Percentiles rank a stretch among this genome's conserved stretches.
phyloP scores from a whole-genome alignment of 1,140 invertebrate species.

The Saccostrea echinata region DNA sequence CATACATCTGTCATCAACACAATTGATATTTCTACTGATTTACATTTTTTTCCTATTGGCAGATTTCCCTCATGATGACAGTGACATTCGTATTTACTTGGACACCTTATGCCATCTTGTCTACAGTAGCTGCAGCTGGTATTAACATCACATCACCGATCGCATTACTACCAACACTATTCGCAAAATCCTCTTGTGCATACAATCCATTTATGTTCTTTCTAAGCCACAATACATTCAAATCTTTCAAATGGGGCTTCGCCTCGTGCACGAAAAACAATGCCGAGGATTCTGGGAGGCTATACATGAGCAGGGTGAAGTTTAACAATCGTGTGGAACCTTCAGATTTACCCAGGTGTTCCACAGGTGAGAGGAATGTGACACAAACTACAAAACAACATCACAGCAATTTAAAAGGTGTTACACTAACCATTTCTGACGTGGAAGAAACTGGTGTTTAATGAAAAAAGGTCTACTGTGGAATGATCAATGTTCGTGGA shows the following conservation, averaged over 20 bases:
- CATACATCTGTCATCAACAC: too few relatives aligned
- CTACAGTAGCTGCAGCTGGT: background rate
- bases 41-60: background rate
- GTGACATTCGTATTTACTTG: constrained; percentile 34
- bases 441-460: background rate
- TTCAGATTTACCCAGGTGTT: background rate
- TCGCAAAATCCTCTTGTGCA: constrained; percentile 48
- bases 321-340: background rate
- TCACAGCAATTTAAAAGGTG: too few relatives aligned
- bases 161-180: constrained; percentile 37
- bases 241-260: background rate
- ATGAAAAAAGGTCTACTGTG: too few relatives aligned
- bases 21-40: background rate
- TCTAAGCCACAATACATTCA: constrained; percentile 40
- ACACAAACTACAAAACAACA: background rate
- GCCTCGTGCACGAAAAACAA: background rate
- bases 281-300: background rate
- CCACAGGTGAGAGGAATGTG: background rate
- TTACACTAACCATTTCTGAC: background rate
- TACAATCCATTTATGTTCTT: constrained; percentile 51
- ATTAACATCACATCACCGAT: background rate
- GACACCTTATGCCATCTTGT: constrained; percentile 42
- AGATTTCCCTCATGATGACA: constrained; percentile 45
- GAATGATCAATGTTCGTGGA: too few relatives aligned
- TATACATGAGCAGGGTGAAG: background rate